Base-by-base conservation (phyloP, 2,888 invertebrate species). In the Chaetogeoica ovagalla region DNA sequence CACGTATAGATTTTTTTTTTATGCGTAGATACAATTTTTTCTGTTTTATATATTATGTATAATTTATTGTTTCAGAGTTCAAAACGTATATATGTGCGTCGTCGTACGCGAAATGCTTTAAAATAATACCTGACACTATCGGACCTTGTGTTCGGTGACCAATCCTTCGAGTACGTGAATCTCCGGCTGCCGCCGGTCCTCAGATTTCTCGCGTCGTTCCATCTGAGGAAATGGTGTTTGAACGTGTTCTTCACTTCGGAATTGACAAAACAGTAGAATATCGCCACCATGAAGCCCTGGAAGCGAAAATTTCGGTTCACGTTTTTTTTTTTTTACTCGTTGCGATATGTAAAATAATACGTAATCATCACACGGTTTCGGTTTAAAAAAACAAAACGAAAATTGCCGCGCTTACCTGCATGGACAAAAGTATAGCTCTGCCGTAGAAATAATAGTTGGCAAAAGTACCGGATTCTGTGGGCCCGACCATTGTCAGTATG, bases 261-360 rank as follows among this genome's bases (percentile, higher is more conserved):
- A 87, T 96, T 96, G 84, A 96, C 90, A 87, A 96, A 96, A 87
- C 96, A 96, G 88, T 95, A 96, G 87, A 96, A 93, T 82, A 96
- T 87, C 6, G 96, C 94, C 82, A 96, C 95, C 74, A 92, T 92
- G 85, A 96, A 92, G 82, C 96, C 96, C 96, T 96, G 87, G 19
- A 82, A 5, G 48, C 48, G 48, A 48, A 3, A 48, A 13, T 43
- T 43, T 7, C 43, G 43, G 43, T 43, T 7, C 9, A 30, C 30
- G 30, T 30, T 30, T 30, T 30, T 30, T 2, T n/a, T 30, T 30
- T 30, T 30, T 30, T 30, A 30, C 30, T 30, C 30, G 30, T 30
- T 30, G 1, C 4, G 2, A 4, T 30, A 30, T 30, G 30, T 4
- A 30, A 30, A 30, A 4, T 30, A 30, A 30, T 30, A 30, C 30